Evolutionary conservation across 2,888 invertebrate species (phyloP).

Genomic region (Hypolimnas misippus): DNA sequence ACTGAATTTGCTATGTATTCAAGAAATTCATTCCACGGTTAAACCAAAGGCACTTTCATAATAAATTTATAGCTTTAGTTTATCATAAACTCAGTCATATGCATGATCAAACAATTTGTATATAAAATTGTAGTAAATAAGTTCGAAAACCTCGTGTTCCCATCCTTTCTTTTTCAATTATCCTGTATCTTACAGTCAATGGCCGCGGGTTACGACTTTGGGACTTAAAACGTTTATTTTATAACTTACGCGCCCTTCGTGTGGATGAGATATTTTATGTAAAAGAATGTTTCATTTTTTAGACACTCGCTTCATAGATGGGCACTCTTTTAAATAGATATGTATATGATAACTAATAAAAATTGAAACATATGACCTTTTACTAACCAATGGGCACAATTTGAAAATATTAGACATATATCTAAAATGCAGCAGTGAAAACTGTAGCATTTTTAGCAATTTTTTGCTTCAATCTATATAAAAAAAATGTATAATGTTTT

Average conservation of each 20-base stretch:
- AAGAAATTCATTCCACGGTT: too few species aligned
- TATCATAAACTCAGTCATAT: not conserved
- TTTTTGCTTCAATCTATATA: too few species aligned
- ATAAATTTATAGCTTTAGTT: not conserved
- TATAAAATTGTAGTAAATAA: conserved; percentile 26
- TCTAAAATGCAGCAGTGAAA: too few species aligned
- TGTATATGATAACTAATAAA: too few species aligned
- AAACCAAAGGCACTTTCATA: too few species aligned
- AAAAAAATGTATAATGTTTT: too few species aligned
- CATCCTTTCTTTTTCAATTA: conserved; percentile 21
- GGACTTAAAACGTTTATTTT: conserved; percentile 27
- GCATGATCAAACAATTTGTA: not conserved
- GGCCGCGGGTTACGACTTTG: conserved; percentile 35
- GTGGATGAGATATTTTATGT: conserved; percentile 14
- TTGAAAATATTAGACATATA: too few species aligned
- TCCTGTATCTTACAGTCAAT: conserved; percentile 29
- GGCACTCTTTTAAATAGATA: not conserved
- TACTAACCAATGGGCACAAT: too few species aligned
- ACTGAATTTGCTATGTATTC: too few species aligned
- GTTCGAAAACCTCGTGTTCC: conserved; percentile 15
- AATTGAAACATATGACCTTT: too few species aligned
- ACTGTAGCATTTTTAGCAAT: too few species aligned
- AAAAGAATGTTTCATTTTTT: not conserved
- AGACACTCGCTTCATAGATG: not conserved
- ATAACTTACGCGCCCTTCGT: conserved; percentile 36